Conservation (phyloP, 64 coral and sea anemone species). For the Pocillopora damicornis region DNA sequence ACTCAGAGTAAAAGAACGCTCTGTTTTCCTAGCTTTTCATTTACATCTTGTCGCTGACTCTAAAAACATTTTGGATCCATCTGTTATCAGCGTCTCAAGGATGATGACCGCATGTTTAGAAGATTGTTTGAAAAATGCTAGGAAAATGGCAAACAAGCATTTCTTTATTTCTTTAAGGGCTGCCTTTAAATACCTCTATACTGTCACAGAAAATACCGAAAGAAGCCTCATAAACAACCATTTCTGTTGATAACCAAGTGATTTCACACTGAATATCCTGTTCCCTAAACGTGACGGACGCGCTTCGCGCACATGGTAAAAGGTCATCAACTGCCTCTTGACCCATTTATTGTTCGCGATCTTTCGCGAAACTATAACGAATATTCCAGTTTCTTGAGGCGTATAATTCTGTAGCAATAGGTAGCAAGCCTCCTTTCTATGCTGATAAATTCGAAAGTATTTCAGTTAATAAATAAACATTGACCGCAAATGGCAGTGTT, state of each 20-base stretch:
- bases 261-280: neutral
- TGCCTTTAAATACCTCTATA: neutral
- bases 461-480: neutral
- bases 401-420: neutral
- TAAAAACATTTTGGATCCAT: no score
- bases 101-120: neutral
- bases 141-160: neutral
- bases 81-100: neutral
- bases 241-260: no score
- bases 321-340: neutral
- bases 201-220: neutral
- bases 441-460: neutral
- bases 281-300: slow-evolving; percentile 1
- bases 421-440: neutral
- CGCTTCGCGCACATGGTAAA: neutral
- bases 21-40: neutral
- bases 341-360: neutral
- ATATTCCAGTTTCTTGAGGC: neutral
- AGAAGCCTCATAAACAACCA: neutral
- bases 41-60: neutral
- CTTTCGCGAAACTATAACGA: neutral
- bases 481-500: neutral
- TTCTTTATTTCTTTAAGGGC: neutral
- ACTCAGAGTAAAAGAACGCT: neutral
- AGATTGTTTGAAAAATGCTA: slow-evolving; percentile 8